Evolutionary conservation across 2,888 invertebrate genomes (phyloP).

Genomic region (Crepidodera aurea): DNA sequence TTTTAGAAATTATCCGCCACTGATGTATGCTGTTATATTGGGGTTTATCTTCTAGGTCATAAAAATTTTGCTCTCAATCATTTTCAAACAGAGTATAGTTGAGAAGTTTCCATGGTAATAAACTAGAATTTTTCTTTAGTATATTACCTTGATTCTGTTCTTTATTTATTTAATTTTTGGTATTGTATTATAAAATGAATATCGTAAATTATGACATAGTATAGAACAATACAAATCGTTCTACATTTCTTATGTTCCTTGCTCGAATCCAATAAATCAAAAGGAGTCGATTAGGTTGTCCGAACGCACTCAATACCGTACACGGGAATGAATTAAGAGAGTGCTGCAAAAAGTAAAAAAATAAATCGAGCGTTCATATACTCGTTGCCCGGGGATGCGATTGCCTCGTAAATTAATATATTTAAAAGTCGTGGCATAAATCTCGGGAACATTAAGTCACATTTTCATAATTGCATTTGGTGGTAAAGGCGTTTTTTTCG

Average conservation of each 20-base stretch:
- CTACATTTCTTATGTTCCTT: background rate
- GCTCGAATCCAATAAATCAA: constrained; percentile 36
- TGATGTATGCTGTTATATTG: too few species aligned
- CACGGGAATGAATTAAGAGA: constrained; percentile 39
- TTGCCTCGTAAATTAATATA: constrained; percentile 62
- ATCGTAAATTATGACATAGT: background rate
- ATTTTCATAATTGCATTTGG: constrained; percentile 63
- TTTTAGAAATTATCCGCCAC: too few species aligned
- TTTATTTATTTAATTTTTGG: too few species aligned
- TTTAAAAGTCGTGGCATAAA: constrained; percentile 60
- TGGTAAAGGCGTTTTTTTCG: constrained; percentile 33
- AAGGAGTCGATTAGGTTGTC: constrained; percentile 42
- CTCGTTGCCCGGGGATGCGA: constrained; percentile 53
- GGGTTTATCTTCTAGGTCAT: too few species aligned
- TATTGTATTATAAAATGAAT: too few species aligned
- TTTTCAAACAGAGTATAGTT: too few species aligned
- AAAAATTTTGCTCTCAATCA: too few species aligned
- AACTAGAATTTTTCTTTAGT: too few species aligned
- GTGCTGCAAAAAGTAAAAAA: constrained; percentile 41
- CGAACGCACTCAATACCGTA: constrained; percentile 40
- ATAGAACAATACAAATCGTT: background rate
- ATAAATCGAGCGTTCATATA: constrained; percentile 46
- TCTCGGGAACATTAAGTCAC: constrained; percentile 62
- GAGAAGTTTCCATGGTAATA: too few species aligned
- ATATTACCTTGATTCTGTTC: too few species aligned